Percentiles rank a stretch among this genome's conserved stretches.
These are phyloP conservation scores for Nannoperca australis DNA, from an alignment of 2,797 vertebrate genomes.

Conservation along the genomic window DNA sequence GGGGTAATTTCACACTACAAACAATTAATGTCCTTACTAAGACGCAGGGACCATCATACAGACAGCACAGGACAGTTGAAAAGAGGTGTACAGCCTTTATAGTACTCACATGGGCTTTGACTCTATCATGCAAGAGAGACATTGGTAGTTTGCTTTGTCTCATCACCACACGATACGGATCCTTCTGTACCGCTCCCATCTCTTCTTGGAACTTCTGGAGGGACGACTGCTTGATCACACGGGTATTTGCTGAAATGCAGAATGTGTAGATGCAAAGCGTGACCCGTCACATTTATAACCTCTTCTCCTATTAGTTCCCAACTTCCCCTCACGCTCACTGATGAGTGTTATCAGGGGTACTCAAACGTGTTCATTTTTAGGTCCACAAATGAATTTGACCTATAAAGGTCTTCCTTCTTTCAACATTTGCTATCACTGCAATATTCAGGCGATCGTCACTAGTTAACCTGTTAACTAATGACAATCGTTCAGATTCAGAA, in stretches of 20 bases:
- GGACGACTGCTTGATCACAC: slow-evolving; percentile 97
- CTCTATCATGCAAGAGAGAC: slow-evolving; percentile 92
- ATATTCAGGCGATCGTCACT: no score
- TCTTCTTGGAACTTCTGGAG: slow-evolving; percentile 98
- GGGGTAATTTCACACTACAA: neutral
- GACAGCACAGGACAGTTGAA: neutral
- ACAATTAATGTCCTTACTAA: neutral
- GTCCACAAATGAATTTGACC: neutral
- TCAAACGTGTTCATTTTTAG: neutral
- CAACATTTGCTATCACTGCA: neutral
- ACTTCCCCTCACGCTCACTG: neutral
- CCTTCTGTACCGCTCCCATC: slow-evolving; percentile 93
- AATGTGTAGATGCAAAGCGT: neutral
- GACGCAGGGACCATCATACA: neutral
- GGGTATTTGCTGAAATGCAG: slow-evolving; percentile 91
- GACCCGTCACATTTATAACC: neutral
- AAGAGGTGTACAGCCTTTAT: neutral
- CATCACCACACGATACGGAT: slow-evolving; percentile 97
- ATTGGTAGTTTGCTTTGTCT: slow-evolving; percentile 95
- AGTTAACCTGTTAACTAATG: no score
- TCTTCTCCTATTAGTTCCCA: neutral
- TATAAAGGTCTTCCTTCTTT: neutral
- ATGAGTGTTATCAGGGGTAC: neutral
- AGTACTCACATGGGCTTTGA: slow-evolving; percentile 93
- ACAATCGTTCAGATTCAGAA: no score